phyloP scores from a whole-genome alignment of 2,888 invertebrate genomes.

The Megalurothrips usitatus region DNA sequence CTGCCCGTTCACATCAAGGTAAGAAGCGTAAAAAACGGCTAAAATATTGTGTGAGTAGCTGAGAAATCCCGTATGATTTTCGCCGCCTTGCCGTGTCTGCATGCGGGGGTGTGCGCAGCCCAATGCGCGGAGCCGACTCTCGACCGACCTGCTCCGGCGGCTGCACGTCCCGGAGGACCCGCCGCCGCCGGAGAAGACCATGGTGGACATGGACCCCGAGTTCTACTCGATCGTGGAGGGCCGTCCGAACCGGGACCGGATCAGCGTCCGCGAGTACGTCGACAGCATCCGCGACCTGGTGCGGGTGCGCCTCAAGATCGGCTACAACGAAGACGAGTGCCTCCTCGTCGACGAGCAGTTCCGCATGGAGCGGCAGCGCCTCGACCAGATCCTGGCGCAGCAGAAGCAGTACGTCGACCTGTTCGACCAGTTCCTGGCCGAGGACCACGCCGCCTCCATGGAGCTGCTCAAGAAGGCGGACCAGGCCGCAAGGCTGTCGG shows the following conservation, averaged over 20 bases:
- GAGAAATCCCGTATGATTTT: neutral
- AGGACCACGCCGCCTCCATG: slow-evolving; percentile 60
- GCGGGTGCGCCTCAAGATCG: slow-evolving; percentile 49
- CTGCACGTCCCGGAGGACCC: slow-evolving; percentile 45
- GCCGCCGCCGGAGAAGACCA: slow-evolving; percentile 54
- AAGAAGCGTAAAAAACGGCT: no score
- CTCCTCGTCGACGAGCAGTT: slow-evolving; percentile 55
- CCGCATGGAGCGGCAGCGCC: slow-evolving; percentile 52
- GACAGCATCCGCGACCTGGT: slow-evolving; percentile 52
- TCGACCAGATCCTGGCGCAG: slow-evolving; percentile 48
- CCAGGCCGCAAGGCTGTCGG: slow-evolving; percentile 47
- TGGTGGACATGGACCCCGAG: slow-evolving; percentile 61
- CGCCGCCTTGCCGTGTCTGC: neutral
- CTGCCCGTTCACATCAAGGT: slow-evolving; percentile 2
- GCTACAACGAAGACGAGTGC: slow-evolving; percentile 50
- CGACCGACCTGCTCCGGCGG: slow-evolving; percentile 30
- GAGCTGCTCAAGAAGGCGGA: slow-evolving; percentile 52
- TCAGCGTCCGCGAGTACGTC: slow-evolving; percentile 57
- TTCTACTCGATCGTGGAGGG: slow-evolving; percentile 61
- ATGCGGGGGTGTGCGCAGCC: neutral
- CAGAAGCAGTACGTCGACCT: slow-evolving; percentile 50
- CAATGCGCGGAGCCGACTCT: slow-evolving; percentile 30
- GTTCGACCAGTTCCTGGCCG: slow-evolving; percentile 58
- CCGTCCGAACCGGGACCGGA: slow-evolving; percentile 55
- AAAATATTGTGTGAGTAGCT: no score